Evolutionary conservation across 2,797 vertebrate species (phyloP), one percentile per base, ranked within the genome.

Genomic region (Choloepus didactylus): DNA sequence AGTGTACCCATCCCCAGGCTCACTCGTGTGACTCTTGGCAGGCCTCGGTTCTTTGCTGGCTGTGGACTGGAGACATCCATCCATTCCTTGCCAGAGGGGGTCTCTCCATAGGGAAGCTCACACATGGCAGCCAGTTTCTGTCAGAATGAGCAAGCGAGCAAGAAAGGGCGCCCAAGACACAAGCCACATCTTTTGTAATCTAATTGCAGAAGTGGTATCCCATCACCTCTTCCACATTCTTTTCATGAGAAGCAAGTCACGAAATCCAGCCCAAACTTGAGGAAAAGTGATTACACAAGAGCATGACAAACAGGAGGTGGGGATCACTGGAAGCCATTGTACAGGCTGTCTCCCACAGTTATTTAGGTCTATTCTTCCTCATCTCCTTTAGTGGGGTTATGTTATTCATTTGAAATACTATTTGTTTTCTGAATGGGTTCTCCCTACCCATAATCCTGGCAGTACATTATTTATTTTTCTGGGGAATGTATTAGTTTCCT

Each of bases 391-490:
- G 21, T 19, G 10, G 76, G 38, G 60, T 31, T 60, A 35, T 84
- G 38, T 9, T 51, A 44, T 60, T 93, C 41, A 75, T 87, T 51
- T 85, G 66, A 85, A 91, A 88, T 79, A 60, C 2, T 69, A 1
- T 81, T 73, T 94, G 41, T 60, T 80, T 77, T 87, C n/a, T 46
- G 82, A 1, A 14, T 94, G 9, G 8, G 21, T 84, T 89, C 29
- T 87, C 49, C 27, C 9, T 62, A 46, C 8, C 15, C 10, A 18
- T 16, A 14, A 14, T 54, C 81, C 77, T 89, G 75, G 21, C 69
- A 93, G 54, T n/a, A 88, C 82, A 77, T 87, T 69, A 91, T 81
- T 84, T 62, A 90, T 79, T 4, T 0, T 70, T 87, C 82, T 72
- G 49, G 14, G 49, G 49, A 51, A 14, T 51, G 49, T 51, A 51